phyloP scores from a whole-genome alignment of 2,113 vertebrate species.

The Gopherus flavomarginatus region DNA sequence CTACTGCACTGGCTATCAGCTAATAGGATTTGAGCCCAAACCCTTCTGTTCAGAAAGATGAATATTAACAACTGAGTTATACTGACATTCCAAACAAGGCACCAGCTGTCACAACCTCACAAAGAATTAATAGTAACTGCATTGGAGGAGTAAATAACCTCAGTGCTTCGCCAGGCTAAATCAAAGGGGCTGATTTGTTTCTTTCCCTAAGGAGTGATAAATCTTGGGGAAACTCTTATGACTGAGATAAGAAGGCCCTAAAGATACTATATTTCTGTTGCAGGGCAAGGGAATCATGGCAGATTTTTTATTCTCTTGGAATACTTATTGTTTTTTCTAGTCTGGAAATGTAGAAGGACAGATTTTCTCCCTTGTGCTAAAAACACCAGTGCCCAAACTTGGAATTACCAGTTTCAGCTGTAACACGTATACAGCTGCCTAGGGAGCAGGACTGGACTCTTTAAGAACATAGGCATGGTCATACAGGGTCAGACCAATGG shows the following conservation, averaged over 20 bases:
- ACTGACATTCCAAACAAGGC: conserved; percentile 16
- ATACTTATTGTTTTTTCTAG: neutral
- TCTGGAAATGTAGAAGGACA: neutral
- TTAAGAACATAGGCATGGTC: neutral
- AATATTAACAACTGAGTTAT: conserved; percentile 33
- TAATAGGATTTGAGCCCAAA: conserved; percentile 8
- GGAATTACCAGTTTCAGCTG: neutral
- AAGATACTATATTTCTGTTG: neutral
- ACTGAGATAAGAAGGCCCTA: neutral
- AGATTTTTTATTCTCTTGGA: neutral
- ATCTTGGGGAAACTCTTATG: neutral
- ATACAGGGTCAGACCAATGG: neutral
- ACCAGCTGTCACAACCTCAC: conserved; percentile 1
- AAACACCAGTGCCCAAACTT: neutral
- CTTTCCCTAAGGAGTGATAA: neutral
- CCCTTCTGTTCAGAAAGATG: neutral
- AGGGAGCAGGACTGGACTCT: neutral
- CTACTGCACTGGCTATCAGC: neutral
- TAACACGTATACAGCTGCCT: neutral
- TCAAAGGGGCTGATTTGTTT: neutral
- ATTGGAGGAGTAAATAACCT: conserved; percentile 1
- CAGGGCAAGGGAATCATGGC: neutral
- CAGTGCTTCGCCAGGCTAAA: conserved; percentile 6
- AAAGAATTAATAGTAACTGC: neutral
- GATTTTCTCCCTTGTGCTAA: neutral